Conservation (phyloP, 2,888 invertebrate species). For the Drosophila meridionalis region DNA sequence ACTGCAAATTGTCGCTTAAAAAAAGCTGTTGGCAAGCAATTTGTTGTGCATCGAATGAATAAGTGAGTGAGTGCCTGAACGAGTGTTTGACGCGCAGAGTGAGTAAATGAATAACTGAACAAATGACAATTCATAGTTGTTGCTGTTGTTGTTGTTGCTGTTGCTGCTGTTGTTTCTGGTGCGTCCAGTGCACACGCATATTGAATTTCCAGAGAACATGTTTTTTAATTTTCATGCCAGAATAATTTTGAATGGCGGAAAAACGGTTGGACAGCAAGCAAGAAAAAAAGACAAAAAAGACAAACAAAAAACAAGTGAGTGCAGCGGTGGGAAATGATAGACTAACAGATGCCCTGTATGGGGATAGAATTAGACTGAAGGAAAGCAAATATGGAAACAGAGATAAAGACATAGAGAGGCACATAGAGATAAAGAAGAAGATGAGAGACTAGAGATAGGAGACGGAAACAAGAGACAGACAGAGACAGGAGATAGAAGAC, state of each 20-base stretch:
- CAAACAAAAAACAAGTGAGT: conserved; percentile 37
- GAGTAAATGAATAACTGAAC: conserved; percentile 47
- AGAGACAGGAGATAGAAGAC: not conserved
- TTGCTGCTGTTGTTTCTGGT: conserved; percentile 20
- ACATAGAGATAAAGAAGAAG: not conserved
- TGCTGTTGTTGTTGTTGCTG: conserved; percentile 13
- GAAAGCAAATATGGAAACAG: not conserved
- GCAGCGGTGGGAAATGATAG: not conserved
- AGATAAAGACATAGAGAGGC: not conserved
- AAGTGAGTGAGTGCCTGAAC: conserved; percentile 37
- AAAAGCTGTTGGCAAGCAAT: conserved; percentile 58
- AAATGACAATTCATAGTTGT: conserved; percentile 39
- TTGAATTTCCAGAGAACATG: conserved; percentile 77
- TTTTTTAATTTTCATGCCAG: conserved; percentile 77
- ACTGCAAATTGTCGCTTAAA: conserved; percentile 44
- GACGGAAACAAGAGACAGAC: too few species aligned
- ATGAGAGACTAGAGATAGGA: not conserved
- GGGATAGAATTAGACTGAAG: not conserved
- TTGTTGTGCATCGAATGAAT: conserved; percentile 61
- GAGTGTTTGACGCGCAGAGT: conserved; percentile 27
- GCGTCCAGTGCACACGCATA: conserved; percentile 65
- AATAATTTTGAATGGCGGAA: conserved; percentile 73
- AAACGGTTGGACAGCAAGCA: conserved; percentile 44
- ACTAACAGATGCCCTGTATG: not conserved
- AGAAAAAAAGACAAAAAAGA: conserved; percentile 31